Evolutionary conservation across 2,888 invertebrate species (phyloP), one percentile per base, ranked within the genome.

Genomic region (Itoplectis maculator): DNA sequence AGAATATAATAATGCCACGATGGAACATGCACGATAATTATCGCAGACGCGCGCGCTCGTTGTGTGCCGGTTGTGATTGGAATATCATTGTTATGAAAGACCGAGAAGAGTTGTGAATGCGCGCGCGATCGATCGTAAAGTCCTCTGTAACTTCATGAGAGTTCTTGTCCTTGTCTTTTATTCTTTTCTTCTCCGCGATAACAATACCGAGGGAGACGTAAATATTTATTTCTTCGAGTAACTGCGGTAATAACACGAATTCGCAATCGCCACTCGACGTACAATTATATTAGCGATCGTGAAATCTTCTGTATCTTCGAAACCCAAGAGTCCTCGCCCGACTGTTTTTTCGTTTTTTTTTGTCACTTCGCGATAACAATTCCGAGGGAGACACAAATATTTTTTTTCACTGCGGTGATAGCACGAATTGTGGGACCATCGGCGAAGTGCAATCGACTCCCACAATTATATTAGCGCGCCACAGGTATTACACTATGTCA

Each of bases 391-490:
- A 66, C 4, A 49, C 8, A 66, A 49, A 47, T 68, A 76, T 76
- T 65, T 42, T 35, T 23, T 23, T 65, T 11, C 1, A 72, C 59
- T 13, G 20, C 13, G 18, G 35, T 20, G 37, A 37, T 61, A 47
- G 40, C 40, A 61, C 47, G 29, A 47, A 82, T 56, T 7, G 23
- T 40, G 81, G 76, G 79, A 79, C 79, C 75, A 79, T 54, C 69
- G 79, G 61, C 76, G 61, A 76, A 61, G 79, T 82, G 82, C 61
- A 68, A 79, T 72, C 59, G 56, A 78, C 40, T 66, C 69, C 45
- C 70, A 18, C 66, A 11, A 54, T 42, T 66, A 45, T 75, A 75
- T 73, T 73, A 42, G 35, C 49, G 76, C 40, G 68, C 75, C 75
- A 76, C 78, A 82, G 82, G 79, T 82, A 82, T 70, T 37, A 47